Conservation (phyloP, 1,140 invertebrate species). For the Kradibia gibbosae region DNA sequence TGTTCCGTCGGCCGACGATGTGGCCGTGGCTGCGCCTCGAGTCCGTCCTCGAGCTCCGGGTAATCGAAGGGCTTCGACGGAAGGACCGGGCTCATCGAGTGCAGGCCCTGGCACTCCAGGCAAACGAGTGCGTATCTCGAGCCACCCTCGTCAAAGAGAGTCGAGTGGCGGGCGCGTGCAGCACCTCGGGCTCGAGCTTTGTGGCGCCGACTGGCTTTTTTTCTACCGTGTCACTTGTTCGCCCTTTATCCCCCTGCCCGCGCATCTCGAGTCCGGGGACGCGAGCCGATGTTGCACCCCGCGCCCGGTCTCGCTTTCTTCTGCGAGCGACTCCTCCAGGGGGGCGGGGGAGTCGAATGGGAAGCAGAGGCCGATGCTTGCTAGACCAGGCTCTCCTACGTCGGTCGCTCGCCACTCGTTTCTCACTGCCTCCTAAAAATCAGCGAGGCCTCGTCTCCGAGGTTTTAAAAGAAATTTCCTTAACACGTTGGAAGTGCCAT, state of each 20-base stretch:
- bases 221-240: background rate
- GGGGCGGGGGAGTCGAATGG: no score
- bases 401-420: no score
- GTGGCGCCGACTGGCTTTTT: background rate
- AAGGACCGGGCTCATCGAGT: background rate
- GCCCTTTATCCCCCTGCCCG: background rate
- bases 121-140: background rate
- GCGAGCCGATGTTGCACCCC: background rate
- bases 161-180: constrained; percentile 10
- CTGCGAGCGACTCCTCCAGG: no score
- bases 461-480: no score
- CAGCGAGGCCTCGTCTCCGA: no score
- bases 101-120: background rate
- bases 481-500: no score
- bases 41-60: no score
- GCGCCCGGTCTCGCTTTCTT: background rate
- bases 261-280: background rate
- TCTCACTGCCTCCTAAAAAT: no score
- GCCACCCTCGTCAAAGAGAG: constrained; percentile 27
- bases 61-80: background rate
- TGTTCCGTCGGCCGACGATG: no score
- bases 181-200: background rate
- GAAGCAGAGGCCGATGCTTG: no score
- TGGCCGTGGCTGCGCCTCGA: no score
- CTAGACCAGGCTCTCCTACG: no score